Evolutionary conservation across 2,113 vertebrate genomes (phyloP).

Genomic region (Camelus dromedarius): DNA sequence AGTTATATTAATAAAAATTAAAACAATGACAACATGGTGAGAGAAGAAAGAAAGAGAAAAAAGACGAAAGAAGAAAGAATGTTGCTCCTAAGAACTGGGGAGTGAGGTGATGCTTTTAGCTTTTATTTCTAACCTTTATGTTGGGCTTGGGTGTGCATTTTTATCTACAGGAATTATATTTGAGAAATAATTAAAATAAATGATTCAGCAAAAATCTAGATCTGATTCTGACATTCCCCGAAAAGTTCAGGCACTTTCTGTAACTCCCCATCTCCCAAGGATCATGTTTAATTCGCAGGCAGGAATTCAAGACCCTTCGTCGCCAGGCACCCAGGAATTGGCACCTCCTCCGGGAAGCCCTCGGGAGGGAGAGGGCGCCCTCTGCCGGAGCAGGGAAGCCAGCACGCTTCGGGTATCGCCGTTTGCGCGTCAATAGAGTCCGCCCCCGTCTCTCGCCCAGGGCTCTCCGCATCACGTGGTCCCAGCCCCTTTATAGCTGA

Average conservation of each 20-base stretch:
- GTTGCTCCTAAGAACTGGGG: background rate
- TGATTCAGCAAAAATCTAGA: background rate
- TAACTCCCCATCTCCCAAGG: background rate
- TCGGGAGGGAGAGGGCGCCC: conserved; percentile 22
- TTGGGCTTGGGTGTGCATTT: background rate
- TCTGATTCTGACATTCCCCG: background rate
- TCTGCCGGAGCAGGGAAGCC: background rate
- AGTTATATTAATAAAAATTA: background rate
- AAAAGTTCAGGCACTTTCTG: background rate
- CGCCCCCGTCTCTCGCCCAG: background rate
- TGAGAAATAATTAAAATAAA: conserved; percentile 35
- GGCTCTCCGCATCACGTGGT: background rate
- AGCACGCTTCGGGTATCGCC: background rate
- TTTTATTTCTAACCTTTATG: background rate
- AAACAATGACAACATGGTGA: background rate
- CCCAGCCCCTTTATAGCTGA: background rate
- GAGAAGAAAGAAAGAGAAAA: background rate
- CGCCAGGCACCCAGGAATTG: background rate
- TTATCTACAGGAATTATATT: background rate
- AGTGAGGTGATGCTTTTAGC: background rate
- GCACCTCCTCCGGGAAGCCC: conserved; percentile 61
- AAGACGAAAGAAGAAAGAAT: background rate
- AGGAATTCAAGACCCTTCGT: background rate
- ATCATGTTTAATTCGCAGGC: background rate
- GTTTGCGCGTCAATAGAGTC: rapidly evolving